phyloP scores from a whole-genome alignment of 1,140 invertebrate species.

The Cydia pomonella region DNA sequence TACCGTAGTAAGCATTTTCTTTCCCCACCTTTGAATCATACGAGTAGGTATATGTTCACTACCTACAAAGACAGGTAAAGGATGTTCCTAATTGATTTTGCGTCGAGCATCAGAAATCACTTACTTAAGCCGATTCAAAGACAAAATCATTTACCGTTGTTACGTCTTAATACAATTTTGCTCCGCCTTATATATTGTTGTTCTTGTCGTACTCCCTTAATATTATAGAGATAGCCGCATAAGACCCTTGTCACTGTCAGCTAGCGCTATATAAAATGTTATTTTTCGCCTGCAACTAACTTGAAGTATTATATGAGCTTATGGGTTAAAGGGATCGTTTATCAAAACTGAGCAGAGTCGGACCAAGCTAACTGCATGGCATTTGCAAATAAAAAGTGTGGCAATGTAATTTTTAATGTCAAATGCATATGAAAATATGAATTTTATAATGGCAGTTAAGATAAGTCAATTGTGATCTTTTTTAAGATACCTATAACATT shows the following conservation, averaged over 20 bases:
- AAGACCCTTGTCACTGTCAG: constrained; percentile 10
- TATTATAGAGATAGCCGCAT: not conserved
- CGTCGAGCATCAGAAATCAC: not conserved
- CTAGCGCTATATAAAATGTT: not conserved
- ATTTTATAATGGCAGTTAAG: too few species aligned
- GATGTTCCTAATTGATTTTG: constrained; percentile 5
- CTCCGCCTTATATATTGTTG: not conserved
- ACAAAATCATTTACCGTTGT: constrained; percentile 19
- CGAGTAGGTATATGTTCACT: too few species aligned
- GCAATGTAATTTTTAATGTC: too few species aligned
- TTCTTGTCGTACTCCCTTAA: not conserved
- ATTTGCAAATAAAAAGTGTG: too few species aligned
- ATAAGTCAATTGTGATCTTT: too few species aligned
- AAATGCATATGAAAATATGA: too few species aligned
- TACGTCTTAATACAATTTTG: constrained; percentile 19
- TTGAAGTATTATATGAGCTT: not conserved
- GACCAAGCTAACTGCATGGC: too few species aligned
- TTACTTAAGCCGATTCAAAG: constrained; percentile 4
- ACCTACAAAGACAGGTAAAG: not conserved
- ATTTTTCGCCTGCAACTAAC: constrained; percentile 19
- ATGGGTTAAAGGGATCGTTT: constrained; percentile 7
- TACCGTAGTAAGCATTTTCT: too few species aligned
- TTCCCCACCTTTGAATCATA: not conserved
- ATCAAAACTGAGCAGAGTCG: not conserved
- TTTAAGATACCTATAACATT: too few species aligned